These are phyloP conservation scores for Colinus virginianus DNA, from an alignment of 2,113 vertebrate genomes.

Conservation along the genomic window DNA sequence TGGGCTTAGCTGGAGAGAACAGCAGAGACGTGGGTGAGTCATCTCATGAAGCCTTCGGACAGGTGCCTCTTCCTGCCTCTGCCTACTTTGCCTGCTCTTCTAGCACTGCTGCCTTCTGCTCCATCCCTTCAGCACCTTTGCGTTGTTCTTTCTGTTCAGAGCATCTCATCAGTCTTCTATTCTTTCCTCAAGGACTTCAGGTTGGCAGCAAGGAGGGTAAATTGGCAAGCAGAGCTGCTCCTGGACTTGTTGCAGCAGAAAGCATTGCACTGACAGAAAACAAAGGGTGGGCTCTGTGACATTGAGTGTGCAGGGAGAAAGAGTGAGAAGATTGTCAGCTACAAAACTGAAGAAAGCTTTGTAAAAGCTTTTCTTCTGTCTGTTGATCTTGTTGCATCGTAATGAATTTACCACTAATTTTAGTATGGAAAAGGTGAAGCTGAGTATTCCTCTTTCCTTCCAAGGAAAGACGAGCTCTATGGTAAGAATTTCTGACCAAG, in stretches of 20 bases:
- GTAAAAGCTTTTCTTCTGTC: neutral
- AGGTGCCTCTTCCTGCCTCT: constrained; percentile 11
- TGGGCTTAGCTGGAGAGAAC: neutral
- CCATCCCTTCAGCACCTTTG: neutral
- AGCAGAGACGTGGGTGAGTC: constrained; percentile 35
- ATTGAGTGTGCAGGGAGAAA: neutral
- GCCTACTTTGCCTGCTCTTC: neutral
- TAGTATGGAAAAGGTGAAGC: neutral
- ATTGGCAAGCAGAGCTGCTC: neutral
- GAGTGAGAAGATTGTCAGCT: neutral
- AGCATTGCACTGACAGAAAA: neutral
- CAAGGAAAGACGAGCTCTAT: neutral
- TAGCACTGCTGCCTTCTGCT: neutral
- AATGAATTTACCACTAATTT: neutral
- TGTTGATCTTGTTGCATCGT: neutral
- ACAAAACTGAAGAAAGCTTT: neutral
- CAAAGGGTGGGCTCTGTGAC: neutral
- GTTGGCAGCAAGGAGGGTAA: neutral
- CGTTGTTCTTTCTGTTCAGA: neutral
- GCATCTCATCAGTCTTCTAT: neutral
- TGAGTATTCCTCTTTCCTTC: neutral
- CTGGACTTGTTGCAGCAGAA: neutral
- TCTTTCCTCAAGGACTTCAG: neutral
- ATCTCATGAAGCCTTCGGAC: neutral
- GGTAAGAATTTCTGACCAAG: neutral